Base-by-base conservation (phyloP, 2,888 invertebrate genomes). In the Bombyx huttoni region DNA sequence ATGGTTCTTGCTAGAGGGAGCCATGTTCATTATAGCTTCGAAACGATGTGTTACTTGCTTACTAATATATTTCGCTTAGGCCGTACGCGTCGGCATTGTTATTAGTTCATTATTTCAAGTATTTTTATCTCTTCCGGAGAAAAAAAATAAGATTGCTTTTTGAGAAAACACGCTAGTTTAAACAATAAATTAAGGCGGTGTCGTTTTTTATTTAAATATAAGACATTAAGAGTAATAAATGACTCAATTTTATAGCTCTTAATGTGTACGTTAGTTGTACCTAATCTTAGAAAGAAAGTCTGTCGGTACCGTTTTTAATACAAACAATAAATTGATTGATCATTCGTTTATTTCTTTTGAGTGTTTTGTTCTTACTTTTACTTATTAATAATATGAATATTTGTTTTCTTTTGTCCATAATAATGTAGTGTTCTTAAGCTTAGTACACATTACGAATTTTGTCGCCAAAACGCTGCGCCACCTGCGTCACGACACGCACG, bases 11-110 rank as follows among this genome's bases (percentile, higher is more conserved):
- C 72, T 73, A 74, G 74, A 82, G 84, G 84, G 84, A 86, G 83
- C 85, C 86, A 85, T 88, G 87, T 88, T 88, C 86, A 88, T 88
- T 87, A 88, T 86, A 81, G 74, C 73, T 71, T 66, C 69, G 78
- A 73, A 85, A 88, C 85, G 86, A 87, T 74, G 87, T 86, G 87
- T 87, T 85, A 83, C 81, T 80, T 73, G 80, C 76, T 75, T 81
- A 79, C 77, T 82, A 82, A 85, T 84, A 84, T 83, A 85, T 87
- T 83, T 80, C 73, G 74, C 73, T 80, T 81, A 75, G 77, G 74
- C 69, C 71, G 68, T 68, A 66, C 72, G 67, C 68, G 61, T 69
- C 60, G 66, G 65, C 70, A 75, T 67, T 75, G 67, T 83, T 81
- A 80, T 82, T 81, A 78, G 79, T 78, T 78, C 81, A 80, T 83